Evolutionary conservation across 2,888 invertebrate species (phyloP), one percentile per base, ranked within the genome.

Genomic region (Eristalis pertinax): DNA sequence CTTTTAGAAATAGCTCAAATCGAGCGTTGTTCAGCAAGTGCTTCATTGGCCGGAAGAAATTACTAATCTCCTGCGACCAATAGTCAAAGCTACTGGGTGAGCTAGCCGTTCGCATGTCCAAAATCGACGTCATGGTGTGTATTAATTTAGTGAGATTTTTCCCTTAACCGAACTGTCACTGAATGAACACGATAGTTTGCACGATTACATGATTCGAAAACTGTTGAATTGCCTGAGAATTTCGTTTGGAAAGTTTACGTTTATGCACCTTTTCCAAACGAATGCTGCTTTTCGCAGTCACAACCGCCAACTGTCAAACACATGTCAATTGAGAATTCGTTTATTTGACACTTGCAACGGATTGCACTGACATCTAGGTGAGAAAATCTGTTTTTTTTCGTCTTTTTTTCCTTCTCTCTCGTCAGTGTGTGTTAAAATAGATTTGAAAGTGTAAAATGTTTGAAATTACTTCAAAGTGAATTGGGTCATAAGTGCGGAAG

Each of bases 21-120:
- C 91, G 91, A 65, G 92, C 91, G 82, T 90, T 91, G 35, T 91
- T 91, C 10, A 93, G 91, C 74, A 93, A 90, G 89, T 92, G 92
- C 81, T 92, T 92, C 0, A 93, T 89, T 70, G 93, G 93, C 79
- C 92, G 88, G 88, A 93, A 92, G 85, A 93, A 92, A 79, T 93
- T 93, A 58, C 91, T 90, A 7, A 93, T 90, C 84, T 93, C 93
- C 60, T 76, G 83, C 35, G 91, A 90, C 92, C 92, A 93, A 80
- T 92, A 90, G 41, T 92, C 92, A 10, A 84, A 73, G 60, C 63
- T 56, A 22, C 84, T 84, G 15, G 50, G 50, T 19, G 85, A 91
- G 91, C 86, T 91, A 90, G 73, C 90, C 91, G 91, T 89, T 89
- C 91, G 91, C 90, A 92, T 91, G 86, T 93, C 93, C 90, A 93